Percentiles rank a stretch among this genome's conserved stretches.
Conservation (phyloP, 1,140 invertebrate species). For the Drosophila albomicans region DNA sequence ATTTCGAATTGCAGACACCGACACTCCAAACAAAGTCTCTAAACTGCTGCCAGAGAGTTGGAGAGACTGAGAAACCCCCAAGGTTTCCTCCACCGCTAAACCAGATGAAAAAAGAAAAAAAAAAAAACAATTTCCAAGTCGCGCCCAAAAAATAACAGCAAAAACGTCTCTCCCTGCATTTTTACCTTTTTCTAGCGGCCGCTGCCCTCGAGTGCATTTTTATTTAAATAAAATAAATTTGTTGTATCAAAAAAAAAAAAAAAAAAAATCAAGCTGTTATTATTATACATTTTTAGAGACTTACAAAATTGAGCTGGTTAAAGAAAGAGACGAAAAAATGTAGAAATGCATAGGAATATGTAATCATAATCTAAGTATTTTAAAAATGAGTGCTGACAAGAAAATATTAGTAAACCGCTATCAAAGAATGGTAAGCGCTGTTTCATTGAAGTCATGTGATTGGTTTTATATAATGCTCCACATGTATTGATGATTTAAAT, state of each 20-base stretch:
- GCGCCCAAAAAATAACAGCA: constrained; percentile 69
- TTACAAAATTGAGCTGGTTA: constrained; percentile 45
- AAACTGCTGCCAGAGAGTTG: background rate
- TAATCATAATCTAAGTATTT: no score
- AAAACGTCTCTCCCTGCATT: constrained; percentile 15
- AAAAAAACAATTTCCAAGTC: constrained; percentile 56
- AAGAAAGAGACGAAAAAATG: background rate
- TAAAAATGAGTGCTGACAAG: no score
- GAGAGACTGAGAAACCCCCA: constrained; percentile 30
- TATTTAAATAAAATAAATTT: constrained; percentile 81
- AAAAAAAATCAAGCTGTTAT: constrained; percentile 53
- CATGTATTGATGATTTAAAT: no score
- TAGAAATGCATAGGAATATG: no score
- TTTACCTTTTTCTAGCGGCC: background rate
- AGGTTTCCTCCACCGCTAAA: constrained; percentile 25
- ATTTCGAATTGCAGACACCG: constrained; percentile 67
- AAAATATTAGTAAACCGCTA: no score
- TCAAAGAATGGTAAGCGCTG: no score
- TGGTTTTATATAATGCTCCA: no score
- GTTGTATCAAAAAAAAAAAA: constrained; percentile 36
- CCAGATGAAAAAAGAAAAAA: constrained; percentile 33
- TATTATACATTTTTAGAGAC: constrained; percentile 63
- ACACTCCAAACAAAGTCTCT: constrained; percentile 29
- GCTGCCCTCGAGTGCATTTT: constrained; percentile 61
- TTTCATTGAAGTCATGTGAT: no score